Evolutionary conservation across 2,113 vertebrate genomes (phyloP), one percentile per base, ranked within the genome.

Genomic region (Paradoxurus hermaphroditus): DNA sequence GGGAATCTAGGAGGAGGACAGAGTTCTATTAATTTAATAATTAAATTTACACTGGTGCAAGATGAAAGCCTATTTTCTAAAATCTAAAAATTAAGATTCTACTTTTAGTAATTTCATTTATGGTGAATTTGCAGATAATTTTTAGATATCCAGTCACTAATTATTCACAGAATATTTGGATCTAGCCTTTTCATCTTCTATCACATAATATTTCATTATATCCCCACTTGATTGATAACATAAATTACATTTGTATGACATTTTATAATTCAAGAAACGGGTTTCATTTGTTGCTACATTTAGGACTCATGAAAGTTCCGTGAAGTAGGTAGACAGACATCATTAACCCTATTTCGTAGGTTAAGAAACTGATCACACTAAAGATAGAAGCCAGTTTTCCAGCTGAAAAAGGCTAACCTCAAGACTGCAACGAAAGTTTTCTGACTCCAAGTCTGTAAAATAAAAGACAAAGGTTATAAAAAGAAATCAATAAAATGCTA

Each of bases 21-120:
- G 79, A 97, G 44, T 94, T 34, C 11, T 95, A 88, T 65, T 62
- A 92, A 96, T 95, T 91, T 93, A 53, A 73, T 72, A 94, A 79
- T 59, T 96, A 36, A 88, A 63, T 78, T 95, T 90, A 77, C 41
- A 59, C 21, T 87, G 70, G 7, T 39, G 29, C 21, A 25, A 94
- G 73, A 90, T 73, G 34, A 86, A 89, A 93, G 21, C 7, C 39
- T 90, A 72, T 88, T 98, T 96, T 94, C 79, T 78, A 44, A 92
- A 90, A 92, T 10, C 63, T 87, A 68, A 77, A 92, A 95, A 84
- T 86, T 88, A 77, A 34, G 78, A 89, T 39, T 95, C 39, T 94
- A 78, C 25, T 78, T 78, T 95, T 95, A 88, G n/a, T 56, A 97
- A 97, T 73, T 90, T 16, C 95, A 87, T 90, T 92, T 95, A 49